Conservation (phyloP, 2,888 invertebrate species). For the Trissoscelio sp. region DNA sequence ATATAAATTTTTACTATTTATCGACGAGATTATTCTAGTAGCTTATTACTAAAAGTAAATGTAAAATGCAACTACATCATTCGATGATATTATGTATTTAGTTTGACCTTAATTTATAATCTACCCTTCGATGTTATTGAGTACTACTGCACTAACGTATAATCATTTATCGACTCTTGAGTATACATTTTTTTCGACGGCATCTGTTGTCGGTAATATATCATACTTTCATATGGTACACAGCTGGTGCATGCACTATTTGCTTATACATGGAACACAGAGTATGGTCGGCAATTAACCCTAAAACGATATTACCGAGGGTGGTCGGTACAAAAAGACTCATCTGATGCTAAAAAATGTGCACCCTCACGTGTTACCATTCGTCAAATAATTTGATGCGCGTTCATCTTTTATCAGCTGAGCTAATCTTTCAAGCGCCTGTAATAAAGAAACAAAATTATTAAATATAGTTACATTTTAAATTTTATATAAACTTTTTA, state of each 20-base stretch:
- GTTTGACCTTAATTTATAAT: background rate
- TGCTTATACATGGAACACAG: background rate
- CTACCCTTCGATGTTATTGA: background rate
- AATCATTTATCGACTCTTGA: background rate
- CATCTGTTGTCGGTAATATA: constrained; percentile 3
- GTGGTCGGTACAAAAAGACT: constrained; percentile 5
- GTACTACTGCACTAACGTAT: background rate
- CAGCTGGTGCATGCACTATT: background rate
- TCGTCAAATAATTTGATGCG: constrained; percentile 72
- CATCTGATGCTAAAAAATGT: background rate
- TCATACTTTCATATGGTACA: background rate
- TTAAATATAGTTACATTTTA: no score
- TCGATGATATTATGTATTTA: no score
- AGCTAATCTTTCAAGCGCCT: constrained; percentile 86
- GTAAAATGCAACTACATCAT: no score
- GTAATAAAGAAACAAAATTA: constrained; percentile 55
- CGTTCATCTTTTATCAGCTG: constrained; percentile 87
- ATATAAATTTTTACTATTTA: background rate
- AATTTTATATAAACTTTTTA: no score
- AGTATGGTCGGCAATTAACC: background rate
- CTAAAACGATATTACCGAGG: background rate
- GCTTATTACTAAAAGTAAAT: no score
- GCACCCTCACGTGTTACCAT: constrained; percentile 76
- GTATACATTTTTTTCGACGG: background rate
- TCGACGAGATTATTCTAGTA: no score